These are phyloP conservation scores for Drosophila tsacasi DNA, from an alignment of 1,140 invertebrate species.

Conservation along the genomic window DNA sequence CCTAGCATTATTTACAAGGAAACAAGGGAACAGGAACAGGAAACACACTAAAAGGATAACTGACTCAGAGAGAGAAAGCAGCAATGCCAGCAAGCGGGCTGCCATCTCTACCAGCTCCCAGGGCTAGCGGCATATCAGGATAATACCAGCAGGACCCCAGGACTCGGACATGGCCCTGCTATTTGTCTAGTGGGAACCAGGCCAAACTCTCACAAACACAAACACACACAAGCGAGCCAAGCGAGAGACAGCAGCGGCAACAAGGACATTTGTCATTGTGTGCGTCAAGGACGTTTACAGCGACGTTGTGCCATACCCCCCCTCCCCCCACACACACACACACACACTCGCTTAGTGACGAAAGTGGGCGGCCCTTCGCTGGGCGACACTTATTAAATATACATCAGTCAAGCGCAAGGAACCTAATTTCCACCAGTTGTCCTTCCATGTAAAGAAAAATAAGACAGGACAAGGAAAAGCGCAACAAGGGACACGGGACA, in stretches of 20 bases:
- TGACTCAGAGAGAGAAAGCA: conserved; percentile 5
- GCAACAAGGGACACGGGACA: conserved; percentile 34
- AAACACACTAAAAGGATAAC: conserved; percentile 2
- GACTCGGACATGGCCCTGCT: conserved; percentile 37
- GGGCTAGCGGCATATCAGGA: conserved; percentile 38
- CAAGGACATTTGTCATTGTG: conserved; percentile 49
- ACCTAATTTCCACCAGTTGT: conserved; percentile 45
- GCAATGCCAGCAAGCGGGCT: conserved; percentile 33
- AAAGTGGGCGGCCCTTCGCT: conserved; percentile 18
- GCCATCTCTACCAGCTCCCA: conserved; percentile 31
- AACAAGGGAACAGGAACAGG: conserved; percentile 11
- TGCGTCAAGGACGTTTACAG: conserved; percentile 48
- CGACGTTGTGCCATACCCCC: conserved; percentile 29
- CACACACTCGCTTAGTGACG: neutral
- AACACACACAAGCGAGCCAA: neutral
- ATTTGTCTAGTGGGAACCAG: conserved; percentile 52
- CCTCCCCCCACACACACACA: conserved; percentile 10
- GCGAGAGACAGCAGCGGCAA: conserved; percentile 9
- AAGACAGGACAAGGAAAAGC: conserved; percentile 22
- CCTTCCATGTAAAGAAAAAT: conserved; percentile 26
- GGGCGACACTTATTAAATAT: conserved; percentile 54
- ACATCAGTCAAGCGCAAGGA: conserved; percentile 61
- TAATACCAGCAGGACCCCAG: conserved; percentile 19
- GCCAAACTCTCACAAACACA: conserved; percentile 25
- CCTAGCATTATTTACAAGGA: conserved; percentile 23